Percentiles rank a stretch among this genome's conserved stretches.
phyloP scores from a whole-genome alignment of 2,888 invertebrate species.

The Drosophila siamana region DNA sequence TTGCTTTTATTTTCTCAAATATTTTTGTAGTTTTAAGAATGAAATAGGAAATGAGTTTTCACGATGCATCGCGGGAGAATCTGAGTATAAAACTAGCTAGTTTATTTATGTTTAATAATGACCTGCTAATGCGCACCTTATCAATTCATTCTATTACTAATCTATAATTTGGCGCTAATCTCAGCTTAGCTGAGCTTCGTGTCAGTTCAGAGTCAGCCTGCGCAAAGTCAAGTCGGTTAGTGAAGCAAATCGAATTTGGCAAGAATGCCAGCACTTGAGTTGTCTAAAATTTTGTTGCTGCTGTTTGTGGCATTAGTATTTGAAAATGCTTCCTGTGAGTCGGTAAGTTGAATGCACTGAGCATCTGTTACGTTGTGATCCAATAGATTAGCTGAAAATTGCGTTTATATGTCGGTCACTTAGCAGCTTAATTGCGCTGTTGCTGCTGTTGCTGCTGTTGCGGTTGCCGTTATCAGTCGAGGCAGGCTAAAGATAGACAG shows the following conservation, averaged over 20 bases:
- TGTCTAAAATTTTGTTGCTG: neutral
- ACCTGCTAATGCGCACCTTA: neutral
- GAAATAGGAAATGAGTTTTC: too few relatives aligned
- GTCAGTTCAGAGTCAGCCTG: neutral
- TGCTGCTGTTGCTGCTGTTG: too few relatives aligned
- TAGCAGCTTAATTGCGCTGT: neutral
- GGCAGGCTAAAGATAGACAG: constrained; percentile 6
- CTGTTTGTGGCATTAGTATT: neutral
- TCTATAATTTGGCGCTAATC: neutral
- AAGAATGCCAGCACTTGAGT: neutral
- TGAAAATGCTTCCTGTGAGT: neutral
- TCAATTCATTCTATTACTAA: neutral
- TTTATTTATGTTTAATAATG: too few relatives aligned
- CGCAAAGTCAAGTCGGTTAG: neutral
- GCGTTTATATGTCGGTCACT: neutral
- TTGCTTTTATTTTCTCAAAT: too few relatives aligned
- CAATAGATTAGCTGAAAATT: neutral
- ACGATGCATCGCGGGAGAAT: too few relatives aligned
- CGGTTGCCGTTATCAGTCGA: neutral
- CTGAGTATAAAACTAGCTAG: too few relatives aligned
- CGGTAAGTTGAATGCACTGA: neutral
- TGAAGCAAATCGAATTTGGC: neutral
- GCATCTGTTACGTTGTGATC: neutral
- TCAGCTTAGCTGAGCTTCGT: neutral
- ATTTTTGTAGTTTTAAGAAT: too few relatives aligned